A percentile compares a stretch with the other conserved stretches of the same genome.
Conservation (phyloP, 2,797 vertebrate species). For the Trachops cirrhosus region DNA sequence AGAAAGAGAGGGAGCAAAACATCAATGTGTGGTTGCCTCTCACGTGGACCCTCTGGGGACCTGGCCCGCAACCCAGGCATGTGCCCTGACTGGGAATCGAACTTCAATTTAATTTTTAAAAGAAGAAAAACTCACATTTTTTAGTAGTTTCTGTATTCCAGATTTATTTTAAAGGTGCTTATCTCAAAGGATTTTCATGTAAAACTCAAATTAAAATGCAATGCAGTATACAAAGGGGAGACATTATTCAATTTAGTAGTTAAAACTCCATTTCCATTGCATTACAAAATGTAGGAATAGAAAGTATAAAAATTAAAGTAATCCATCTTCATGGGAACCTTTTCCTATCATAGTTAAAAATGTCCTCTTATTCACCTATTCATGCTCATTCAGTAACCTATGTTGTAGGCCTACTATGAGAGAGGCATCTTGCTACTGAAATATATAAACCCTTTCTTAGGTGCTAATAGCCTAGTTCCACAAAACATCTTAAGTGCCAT, state of each 20-base stretch:
- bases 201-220: conserved; percentile 4
- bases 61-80: too few relatives aligned
- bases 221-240: background rate
- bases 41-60: too few relatives aligned
- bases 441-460: background rate
- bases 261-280: background rate
- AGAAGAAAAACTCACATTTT: background rate
- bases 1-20: too few relatives aligned
- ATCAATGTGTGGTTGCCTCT: too few relatives aligned
- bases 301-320: conserved; percentile 5
- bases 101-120: background rate
- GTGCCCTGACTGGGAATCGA: too few relatives aligned
- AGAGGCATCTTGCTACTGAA: background rate
- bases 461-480: background rate
- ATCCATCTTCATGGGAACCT: background rate
- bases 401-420: background rate
- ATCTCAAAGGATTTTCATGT: background rate
- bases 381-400: background rate
- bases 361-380: background rate
- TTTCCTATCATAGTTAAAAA: background rate
- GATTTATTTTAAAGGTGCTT: conserved; percentile 16
- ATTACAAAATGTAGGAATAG: background rate
- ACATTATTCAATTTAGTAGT: background rate
- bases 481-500: background rate
- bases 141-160: background rate